Evolutionary conservation across 2,797 vertebrate genomes (phyloP).

Genomic region (Chelonia mydas): DNA sequence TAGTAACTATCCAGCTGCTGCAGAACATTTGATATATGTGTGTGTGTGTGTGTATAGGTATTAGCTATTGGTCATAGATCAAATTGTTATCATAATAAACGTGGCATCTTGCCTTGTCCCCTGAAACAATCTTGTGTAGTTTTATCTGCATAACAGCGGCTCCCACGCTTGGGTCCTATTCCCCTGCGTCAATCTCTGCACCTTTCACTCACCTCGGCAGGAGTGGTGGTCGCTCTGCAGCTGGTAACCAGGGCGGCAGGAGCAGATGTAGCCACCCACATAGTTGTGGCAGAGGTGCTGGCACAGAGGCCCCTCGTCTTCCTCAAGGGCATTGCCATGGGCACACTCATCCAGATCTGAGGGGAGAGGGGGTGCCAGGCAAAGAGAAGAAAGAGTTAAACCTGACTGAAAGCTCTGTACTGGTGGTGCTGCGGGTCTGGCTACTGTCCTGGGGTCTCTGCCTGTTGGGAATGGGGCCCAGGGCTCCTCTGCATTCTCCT

Average conservation of each 20-base stretch:
- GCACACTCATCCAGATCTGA: slow-evolving; percentile 82
- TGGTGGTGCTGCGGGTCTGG: neutral
- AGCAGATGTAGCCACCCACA: slow-evolving; percentile 90
- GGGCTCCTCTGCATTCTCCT: neutral
- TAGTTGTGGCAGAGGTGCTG: slow-evolving; percentile 93
- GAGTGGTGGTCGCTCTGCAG: slow-evolving; percentile 81
- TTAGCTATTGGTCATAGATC: too few relatives aligned
- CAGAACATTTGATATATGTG: too few relatives aligned
- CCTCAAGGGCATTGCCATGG: neutral
- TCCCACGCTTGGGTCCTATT: neutral
- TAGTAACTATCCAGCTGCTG: too few relatives aligned
- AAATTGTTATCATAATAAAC: too few relatives aligned
- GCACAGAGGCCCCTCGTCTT: slow-evolving; percentile 71
- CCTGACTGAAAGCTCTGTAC: neutral
- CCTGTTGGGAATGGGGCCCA: too few relatives aligned
- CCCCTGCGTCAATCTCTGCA: neutral
- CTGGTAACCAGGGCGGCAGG: slow-evolving; percentile 87
- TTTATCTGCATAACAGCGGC: too few relatives aligned
- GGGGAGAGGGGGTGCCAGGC: neutral
- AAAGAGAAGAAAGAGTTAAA: neutral
- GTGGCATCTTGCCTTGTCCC: too few relatives aligned
- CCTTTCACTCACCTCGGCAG: slow-evolving; percentile 77
- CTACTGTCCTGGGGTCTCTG: neutral
- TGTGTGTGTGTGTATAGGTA: too few relatives aligned
- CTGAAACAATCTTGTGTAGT: too few relatives aligned